Base-by-base conservation (phyloP, 1,140 invertebrate genomes). In the Drosophila burlai region DNA sequence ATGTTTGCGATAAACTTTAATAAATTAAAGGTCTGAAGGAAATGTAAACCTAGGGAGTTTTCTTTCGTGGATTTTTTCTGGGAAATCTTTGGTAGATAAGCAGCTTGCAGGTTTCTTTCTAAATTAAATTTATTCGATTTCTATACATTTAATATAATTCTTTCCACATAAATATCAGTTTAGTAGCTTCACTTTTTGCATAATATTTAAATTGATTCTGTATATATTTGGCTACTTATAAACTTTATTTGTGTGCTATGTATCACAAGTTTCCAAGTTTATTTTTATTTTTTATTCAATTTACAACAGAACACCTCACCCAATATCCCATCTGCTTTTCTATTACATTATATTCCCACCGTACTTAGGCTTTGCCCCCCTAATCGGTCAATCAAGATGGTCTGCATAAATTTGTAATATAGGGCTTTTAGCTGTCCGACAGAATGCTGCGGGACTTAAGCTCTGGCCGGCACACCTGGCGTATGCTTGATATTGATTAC, bases 341-440 rank as follows among this genome's bases (percentile, higher is more conserved):
- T 16, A 36, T 13, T 38, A 38, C 0, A 40, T 57, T n/a, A 26
- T n/a, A n/a, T 40, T 24, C 42, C 69, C 69, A 61, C 13, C 0
- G 69, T 73, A 29, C n/a, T 24, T 11, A 7, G 67, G 38, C 38
- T 61, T 61, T 72, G 38, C 15, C 68, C 59, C 21, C 21, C 38
- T 73, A 73, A 73, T 73, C 69, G 69, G 67, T 73, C 69, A 73
- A 73, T 73, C 69, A 73, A 73, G 69, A 29, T 26, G 67, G 67
- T 73, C 69, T 24, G 69, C 69, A 73, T 73, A 73, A 73, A 73
- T 73, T 73, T 73, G 67, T 73, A 50, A 52, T 73, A 50, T 60
- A 38, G 47, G 67, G 54, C 54, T 72, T 72, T 72, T n/a, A 42
- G 69, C 67, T 73, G 69, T 72, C 54, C 54, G 10, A 40, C 54